Percentiles rank a stretch among this genome's conserved stretches.
These are phyloP conservation scores for Cenopis cana DNA, from an alignment of 2,888 invertebrate species.

Conservation along the genomic window DNA sequence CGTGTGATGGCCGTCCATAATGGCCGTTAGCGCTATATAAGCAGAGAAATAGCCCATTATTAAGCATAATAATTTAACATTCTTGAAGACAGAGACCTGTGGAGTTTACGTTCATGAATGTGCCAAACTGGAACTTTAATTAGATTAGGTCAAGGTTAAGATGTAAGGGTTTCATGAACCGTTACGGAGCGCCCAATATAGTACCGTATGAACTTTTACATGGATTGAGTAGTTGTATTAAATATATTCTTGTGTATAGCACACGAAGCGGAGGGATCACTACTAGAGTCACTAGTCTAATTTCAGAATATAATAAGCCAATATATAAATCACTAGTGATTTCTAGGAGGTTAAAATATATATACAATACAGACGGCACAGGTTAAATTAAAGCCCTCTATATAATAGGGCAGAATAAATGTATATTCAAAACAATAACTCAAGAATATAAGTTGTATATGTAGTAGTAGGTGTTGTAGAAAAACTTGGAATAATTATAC, in stretches of 20 bases:
- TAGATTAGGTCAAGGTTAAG: slow-evolving; percentile 20
- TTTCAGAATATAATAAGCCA: slow-evolving; percentile 39
- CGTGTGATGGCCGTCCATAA: slow-evolving; percentile 84
- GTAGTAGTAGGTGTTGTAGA: slow-evolving; percentile 6
- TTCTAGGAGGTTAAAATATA: slow-evolving; percentile 29
- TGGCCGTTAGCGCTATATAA: slow-evolving; percentile 83
- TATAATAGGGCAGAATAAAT: slow-evolving; percentile 21
- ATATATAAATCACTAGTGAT: slow-evolving; percentile 39
- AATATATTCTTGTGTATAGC: slow-evolving; percentile 41
- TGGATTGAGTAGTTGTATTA: slow-evolving; percentile 27
- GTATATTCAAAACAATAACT: background rate
- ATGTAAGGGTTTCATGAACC: slow-evolving; percentile 34
- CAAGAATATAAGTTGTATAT: background rate
- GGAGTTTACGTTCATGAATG: slow-evolving; percentile 28
- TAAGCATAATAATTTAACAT: slow-evolving; percentile 50
- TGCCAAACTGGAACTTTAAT: slow-evolving; percentile 22
- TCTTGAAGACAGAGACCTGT: slow-evolving; percentile 45
- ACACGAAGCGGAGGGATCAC: slow-evolving; percentile 46
- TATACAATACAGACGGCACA: slow-evolving; percentile 19
- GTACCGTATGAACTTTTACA: slow-evolving; percentile 7
- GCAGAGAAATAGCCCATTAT: slow-evolving; percentile 76
- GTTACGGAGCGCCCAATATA: slow-evolving; percentile 10
- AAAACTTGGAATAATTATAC: slow-evolving; percentile 26
- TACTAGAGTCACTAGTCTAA: slow-evolving; percentile 42
- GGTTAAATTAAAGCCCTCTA: slow-evolving; percentile 29